Evolutionary conservation across 2,797 vertebrate genomes (phyloP).

Genomic region (Lateolabrax maculatus): DNA sequence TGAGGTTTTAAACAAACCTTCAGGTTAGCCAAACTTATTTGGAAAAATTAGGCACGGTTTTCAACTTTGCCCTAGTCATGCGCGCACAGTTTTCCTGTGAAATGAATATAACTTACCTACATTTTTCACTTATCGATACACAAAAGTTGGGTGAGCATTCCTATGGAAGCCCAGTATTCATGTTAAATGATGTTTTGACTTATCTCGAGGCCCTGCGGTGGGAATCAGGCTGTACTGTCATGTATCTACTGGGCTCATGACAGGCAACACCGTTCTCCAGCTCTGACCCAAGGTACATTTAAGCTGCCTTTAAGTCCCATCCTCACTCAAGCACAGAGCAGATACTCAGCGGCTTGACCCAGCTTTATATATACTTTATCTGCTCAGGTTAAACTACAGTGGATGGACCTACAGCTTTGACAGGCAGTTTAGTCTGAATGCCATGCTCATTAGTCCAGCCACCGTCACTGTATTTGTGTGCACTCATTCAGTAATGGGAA

Average conservation of each 20-base stretch:
- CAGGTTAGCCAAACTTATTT: neutral
- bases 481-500: neutral
- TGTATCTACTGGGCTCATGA: neutral
- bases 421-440: neutral
- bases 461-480: neutral
- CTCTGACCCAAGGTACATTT: neutral
- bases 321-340: neutral
- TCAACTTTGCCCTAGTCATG: slow-evolving; percentile 8
- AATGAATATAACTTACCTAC: slow-evolving; percentile 4
- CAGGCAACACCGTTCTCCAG: neutral
- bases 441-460: neutral
- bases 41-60: slow-evolving; percentile 13
- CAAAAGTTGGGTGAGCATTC: neutral
- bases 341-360: too few relatives aligned
- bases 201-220: neutral
- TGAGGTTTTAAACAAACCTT: neutral
- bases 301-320: neutral
- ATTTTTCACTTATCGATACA: slow-evolving; percentile 18
- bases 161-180: neutral
- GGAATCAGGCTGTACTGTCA: neutral
- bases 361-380: neutral
- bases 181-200: slow-evolving; percentile 9
- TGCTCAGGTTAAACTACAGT: slow-evolving; percentile 7
- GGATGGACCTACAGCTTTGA: neutral
- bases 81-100: neutral